Base-by-base conservation (phyloP, 2,797 vertebrate species). In the Acomys russatus region DNA sequence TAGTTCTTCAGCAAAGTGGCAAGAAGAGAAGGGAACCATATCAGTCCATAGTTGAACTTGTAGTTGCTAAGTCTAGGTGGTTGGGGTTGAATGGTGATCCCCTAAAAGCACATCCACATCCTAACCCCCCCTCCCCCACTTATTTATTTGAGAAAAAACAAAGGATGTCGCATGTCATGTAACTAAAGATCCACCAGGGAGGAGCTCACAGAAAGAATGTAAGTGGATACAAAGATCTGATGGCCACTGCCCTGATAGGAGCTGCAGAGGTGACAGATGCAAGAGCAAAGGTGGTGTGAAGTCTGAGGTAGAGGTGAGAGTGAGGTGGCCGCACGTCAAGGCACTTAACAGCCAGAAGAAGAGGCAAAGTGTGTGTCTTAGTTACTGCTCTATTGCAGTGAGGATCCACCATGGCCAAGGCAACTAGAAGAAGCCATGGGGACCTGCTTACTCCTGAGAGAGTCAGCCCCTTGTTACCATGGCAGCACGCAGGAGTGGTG, bases 251-350 rank as follows among this genome's bases (percentile, higher is more conserved):
- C 22, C 68, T 71, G 9, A 30, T 18, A 20, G 23, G 51, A 77
- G 59, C 54, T n/a, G 18, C 11, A 25, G 82, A 63, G 33, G 15
- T 3, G 12, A 56, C 10, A 66, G 23, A 7, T 22, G 2, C 22
- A 6, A 23, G 59, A 18, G 35, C 70, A 33, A 12, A 66, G 80
- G 28, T 0, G 0, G 12, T 0, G 0, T 3, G 3, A 49, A 17
- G 49, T 56, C 84, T 33, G 12, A 71, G 33, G 30, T n/a, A 70
- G 66, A 54, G 66, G 35, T 8, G 5, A n/a, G 66, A 70, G 22
- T 4, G 49, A 71, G 33, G 22, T 23, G 30, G 30, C 64, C 23
- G 30, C 44, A 54, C 17, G 1, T 6, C 18, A 38, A 85, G 33
- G 1, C 3, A 0, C 6, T 7, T 1, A 9, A 66, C 23, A 38